Base-by-base conservation (phyloP, 37 sponge, comb jelly and placozoan species). In the Petrosia ficiformis region DNA sequence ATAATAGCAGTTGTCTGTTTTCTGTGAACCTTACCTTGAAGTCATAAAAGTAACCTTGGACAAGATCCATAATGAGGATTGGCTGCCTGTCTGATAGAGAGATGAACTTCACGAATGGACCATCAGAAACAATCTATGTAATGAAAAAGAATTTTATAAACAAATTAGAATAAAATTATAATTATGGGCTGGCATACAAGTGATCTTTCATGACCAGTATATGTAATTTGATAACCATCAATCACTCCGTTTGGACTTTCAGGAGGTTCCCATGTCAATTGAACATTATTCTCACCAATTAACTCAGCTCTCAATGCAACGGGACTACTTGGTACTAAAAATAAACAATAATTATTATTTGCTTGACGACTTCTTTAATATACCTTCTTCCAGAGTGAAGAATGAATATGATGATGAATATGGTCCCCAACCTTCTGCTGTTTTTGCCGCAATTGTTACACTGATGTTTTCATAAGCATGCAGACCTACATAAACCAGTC, bases 171-270 rank as follows among this genome's bases (percentile, higher is more conserved):
- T n/a, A n/a, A n/a, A n/a, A n/a, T n/a, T n/a, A n/a, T n/a, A n/a
- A n/a, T n/a, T n/a, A n/a, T n/a, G n/a, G n/a, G n/a, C n/a, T n/a
- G n/a, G n/a, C n/a, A n/a, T n/a, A n/a, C n/a, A n/a, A n/a, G n/a
- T n/a, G n/a, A n/a, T n/a, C 26, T 1, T 4, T 64, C 72, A 67
- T 42, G 72, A 11, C 72, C 81, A 42, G 39, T 44, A 42, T 80
- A 80, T n/a, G 63, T 63, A 32, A 80, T 66, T 63, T 80, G 81
- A 32, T 72, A 80, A 11, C 64, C 73, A 19, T 24, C 25, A 0
- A 80, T 24, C 0, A 63, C 30, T 63, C 73, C 81, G 64, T 80
- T 79, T 1, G 69, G 59, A 25, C 39, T 63, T 5, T 11, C 67
- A 35, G 73, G 72, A 31, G 64, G n/a, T 2, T 24, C 14, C 81